Evolutionary conservation across 1,140 invertebrate species (phyloP).

Genomic region (Arctopsyche grandis): DNA sequence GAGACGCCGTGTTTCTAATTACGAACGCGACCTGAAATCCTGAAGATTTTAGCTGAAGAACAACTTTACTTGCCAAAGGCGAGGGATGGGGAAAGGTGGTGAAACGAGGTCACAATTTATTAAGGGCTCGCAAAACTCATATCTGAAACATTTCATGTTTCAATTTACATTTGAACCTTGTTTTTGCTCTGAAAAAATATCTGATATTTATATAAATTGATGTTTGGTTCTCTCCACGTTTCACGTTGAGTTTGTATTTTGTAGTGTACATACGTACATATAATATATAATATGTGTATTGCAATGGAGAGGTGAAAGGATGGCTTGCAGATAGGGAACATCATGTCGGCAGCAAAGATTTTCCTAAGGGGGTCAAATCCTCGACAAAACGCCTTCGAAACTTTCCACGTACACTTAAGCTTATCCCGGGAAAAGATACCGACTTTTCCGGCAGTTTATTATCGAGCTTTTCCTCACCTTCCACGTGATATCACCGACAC

Average conservation of each 20-base stretch:
- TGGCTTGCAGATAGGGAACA: constrained; percentile 14
- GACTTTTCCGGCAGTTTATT: constrained; percentile 26
- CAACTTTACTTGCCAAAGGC: no score
- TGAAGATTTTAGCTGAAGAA: not conserved
- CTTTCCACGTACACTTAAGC: constrained; percentile 22
- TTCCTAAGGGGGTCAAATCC: constrained; percentile 21
- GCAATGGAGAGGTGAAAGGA: not conserved
- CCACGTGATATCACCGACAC: not conserved
- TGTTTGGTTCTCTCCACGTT: no score
- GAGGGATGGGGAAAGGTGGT: no score
- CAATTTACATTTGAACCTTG: no score
- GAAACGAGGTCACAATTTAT: no score
- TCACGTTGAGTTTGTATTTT: no score
- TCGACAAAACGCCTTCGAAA: constrained; percentile 29
- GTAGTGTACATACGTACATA: no score
- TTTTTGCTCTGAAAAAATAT: no score
- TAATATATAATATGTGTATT: not conserved
- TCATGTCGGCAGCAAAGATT: constrained; percentile 2
- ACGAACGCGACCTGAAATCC: not conserved
- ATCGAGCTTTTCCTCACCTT: constrained; percentile 23
- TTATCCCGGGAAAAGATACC: constrained; percentile 32
- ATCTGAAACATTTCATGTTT: no score
- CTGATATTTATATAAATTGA: no score
- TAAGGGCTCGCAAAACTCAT: no score
- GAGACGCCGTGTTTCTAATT: constrained; percentile 4